Evolutionary conservation across 1,140 invertebrate genomes (phyloP), one percentile per base, ranked within the genome.

Genomic region (Lerema accius): DNA sequence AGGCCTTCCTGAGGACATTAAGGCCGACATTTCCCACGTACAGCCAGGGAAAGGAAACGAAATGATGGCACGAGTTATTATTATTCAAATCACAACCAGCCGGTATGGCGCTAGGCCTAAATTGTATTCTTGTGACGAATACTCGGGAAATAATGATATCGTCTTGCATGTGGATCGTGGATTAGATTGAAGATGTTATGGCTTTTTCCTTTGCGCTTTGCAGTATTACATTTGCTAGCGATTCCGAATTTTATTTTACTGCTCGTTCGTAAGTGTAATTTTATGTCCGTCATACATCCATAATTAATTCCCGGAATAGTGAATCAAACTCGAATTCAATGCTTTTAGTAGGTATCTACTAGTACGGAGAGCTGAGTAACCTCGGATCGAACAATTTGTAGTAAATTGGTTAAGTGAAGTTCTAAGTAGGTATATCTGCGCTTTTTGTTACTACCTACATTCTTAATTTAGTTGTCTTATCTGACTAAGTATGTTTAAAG

Each of bases 51-150:
- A 84, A 89, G 83, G 84, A 87, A 88, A 84, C 84, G 71, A 83
- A 84, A 87, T 86, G 83, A 80, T 80, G 75, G 77, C 70, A 75
- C 77, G 80, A 76, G 74, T 82, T 65, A 90, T 90, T 90, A 89
- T 84, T 90, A 90, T 90, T 90, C 86, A 89, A 88, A 89, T 85
- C 87, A 88, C 85, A 87, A 80, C 75, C 72, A 60, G 69, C 67
- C 76, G 75, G 55, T 71, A 80, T 71, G 76, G 79, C 82, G 83
- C 76, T 81, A 83, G 73, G 78, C 82, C 81, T 80, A 85, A 83
- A 86, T 85, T 83, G 82, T 88, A 83, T 85, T 59, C 55, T 59
- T 59, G 58, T 67, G 69, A 62, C 65, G 69, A 66, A 65, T 67
- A 63, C 60, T 58, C 63, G 56, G 65, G 67, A 71, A 71, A 67